Conservation (phyloP, 2,113 vertebrate species). For the Sander vitreus region DNA sequence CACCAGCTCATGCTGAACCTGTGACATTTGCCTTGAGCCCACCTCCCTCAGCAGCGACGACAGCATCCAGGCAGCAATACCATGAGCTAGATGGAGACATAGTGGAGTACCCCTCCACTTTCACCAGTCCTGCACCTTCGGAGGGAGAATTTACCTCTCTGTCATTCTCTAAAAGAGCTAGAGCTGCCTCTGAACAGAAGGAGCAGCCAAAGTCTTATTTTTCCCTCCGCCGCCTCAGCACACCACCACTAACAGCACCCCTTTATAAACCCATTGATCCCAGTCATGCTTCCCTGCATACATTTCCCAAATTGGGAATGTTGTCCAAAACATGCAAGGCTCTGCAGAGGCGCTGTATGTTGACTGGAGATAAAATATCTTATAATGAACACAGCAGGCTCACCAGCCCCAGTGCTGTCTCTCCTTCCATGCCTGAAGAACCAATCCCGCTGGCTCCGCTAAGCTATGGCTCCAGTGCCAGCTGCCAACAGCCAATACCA, state of each 20-base stretch:
- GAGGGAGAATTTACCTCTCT: slow-evolving; percentile 44
- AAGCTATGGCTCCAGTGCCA: slow-evolving; percentile 67
- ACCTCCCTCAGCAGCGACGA: neutral
- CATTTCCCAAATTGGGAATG: slow-evolving; percentile 74
- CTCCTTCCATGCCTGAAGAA: slow-evolving; percentile 47
- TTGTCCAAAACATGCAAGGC: slow-evolving; percentile 66
- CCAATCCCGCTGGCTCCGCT: slow-evolving; percentile 50
- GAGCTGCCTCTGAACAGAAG: slow-evolving; percentile 44
- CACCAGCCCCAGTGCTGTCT: slow-evolving; percentile 34
- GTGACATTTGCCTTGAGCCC: slow-evolving; percentile 43
- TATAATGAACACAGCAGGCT: slow-evolving; percentile 62
- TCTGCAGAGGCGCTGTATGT: slow-evolving; percentile 71
- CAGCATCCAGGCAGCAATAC: slow-evolving; percentile 59
- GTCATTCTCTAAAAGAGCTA: slow-evolving; percentile 18
- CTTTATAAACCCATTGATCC: slow-evolving; percentile 63
- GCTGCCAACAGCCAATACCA: slow-evolving; percentile 37
- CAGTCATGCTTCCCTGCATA: slow-evolving; percentile 65
- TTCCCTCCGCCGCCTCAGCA: slow-evolving; percentile 72
- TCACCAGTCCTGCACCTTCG: slow-evolving; percentile 70
- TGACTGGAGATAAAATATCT: slow-evolving; percentile 42
- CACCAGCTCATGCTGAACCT: slow-evolving; percentile 32
- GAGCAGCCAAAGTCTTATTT: slow-evolving; percentile 70
- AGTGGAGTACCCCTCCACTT: slow-evolving; percentile 71
- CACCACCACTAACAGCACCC: slow-evolving; percentile 42
- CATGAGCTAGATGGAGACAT: slow-evolving; percentile 71